Percentiles rank a stretch among this genome's conserved stretches.
Evolutionary conservation across 1,140 invertebrate genomes (phyloP).

Genomic region (Caenorhabditis inopinata): DNA sequence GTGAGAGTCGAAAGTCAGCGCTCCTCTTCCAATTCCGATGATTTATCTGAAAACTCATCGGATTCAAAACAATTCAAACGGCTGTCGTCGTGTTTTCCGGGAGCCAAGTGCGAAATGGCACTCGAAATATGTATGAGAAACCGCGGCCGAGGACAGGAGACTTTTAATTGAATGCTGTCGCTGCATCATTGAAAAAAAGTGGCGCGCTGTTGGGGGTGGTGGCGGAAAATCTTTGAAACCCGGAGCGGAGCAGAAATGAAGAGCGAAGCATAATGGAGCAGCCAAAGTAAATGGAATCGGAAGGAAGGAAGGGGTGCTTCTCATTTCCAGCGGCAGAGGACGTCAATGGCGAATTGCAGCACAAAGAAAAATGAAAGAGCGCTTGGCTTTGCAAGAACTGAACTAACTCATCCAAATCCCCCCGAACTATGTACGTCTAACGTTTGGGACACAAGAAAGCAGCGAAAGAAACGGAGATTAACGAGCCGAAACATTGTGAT

Average conservation of each 20-base stretch:
- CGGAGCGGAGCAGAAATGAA: background rate
- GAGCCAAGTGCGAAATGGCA: slow-evolving; percentile 19
- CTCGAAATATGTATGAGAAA: slow-evolving; percentile 15
- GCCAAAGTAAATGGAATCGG: background rate
- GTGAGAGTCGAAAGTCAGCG: too few species aligned
- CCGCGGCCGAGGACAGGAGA: background rate
- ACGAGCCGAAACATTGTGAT: background rate
- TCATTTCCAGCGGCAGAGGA: too few species aligned
- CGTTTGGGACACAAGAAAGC: background rate
- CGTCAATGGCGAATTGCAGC: too few species aligned
- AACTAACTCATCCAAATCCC: too few species aligned
- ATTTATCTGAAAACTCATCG: background rate
- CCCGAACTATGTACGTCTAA: too few species aligned
- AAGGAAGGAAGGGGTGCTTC: too few species aligned
- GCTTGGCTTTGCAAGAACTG: background rate
- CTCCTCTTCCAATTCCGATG: too few species aligned
- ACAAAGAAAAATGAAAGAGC: too few species aligned
- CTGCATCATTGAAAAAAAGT: too few species aligned
- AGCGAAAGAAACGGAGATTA: background rate
- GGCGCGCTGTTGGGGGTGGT: too few species aligned
- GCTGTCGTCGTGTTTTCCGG: too few species aligned
- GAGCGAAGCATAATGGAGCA: background rate
- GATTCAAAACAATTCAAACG: too few species aligned
- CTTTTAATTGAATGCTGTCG: slow-evolving; percentile 27
- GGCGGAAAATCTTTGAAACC: background rate